Evolutionary conservation across 37 sponge, comb jelly and placozoan species (phyloP).

Genomic region (Ephydatia muelleri): DNA sequence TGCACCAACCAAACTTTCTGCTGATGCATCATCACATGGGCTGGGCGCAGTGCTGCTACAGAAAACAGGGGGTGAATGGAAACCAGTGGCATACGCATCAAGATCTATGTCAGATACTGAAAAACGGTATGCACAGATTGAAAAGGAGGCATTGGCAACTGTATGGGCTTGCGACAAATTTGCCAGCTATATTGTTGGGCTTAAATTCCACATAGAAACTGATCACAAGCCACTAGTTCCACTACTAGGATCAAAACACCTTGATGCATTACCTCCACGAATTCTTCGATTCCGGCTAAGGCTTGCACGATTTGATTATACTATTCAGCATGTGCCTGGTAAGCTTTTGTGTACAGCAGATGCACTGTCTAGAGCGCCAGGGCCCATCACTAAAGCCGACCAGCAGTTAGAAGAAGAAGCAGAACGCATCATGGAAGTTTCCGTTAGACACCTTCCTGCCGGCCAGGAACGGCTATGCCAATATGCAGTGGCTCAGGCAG

Average conservation of each 20-base stretch:
- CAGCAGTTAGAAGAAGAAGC: not conserved
- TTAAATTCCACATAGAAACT: slow-evolving; percentile 20
- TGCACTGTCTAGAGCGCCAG: slow-evolving; percentile 5
- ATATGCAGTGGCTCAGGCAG: slow-evolving; percentile 3
- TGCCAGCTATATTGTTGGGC: slow-evolving; percentile 33
- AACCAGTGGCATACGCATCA: slow-evolving; percentile 53
- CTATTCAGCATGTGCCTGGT: slow-evolving; percentile 34
- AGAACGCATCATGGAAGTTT: slow-evolving; percentile 2
- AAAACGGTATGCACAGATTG: slow-evolving; percentile 41
- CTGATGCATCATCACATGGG: slow-evolving; percentile 51
- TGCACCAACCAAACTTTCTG: slow-evolving; percentile 33
- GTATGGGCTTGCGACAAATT: slow-evolving; percentile 42
- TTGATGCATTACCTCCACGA: slow-evolving; percentile 37
- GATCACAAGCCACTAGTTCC: slow-evolving; percentile 57
- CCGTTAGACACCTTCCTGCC: not conserved
- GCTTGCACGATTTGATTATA: slow-evolving; percentile 36
- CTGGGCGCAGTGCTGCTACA: slow-evolving; percentile 34
- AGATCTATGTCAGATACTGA: slow-evolving; percentile 50
- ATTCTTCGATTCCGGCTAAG: slow-evolving; percentile 34
- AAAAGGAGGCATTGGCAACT: slow-evolving; percentile 41
- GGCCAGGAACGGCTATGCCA: not conserved
- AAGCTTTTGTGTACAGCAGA: slow-evolving; percentile 8
- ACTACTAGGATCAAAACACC: slow-evolving; percentile 23
- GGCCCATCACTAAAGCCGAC: no score
- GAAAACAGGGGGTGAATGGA: slow-evolving; percentile 10